Conservation (phyloP, 2,888 invertebrate genomes). For the Lasioglossum malachurum region DNA sequence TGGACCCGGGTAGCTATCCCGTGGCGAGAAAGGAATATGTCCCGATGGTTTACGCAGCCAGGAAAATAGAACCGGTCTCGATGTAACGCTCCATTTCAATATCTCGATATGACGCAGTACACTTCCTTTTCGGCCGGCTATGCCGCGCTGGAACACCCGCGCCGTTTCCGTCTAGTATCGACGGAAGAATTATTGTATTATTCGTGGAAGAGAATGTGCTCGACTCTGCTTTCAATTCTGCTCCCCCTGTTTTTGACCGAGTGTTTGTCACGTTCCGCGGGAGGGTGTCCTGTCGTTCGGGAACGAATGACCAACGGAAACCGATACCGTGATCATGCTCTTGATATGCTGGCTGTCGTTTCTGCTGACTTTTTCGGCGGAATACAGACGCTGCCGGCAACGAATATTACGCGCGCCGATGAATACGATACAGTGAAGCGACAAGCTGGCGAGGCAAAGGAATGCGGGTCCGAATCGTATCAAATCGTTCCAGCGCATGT, state of each 20-base stretch:
- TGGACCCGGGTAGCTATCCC: conserved; percentile 50
- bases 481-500: background rate
- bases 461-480: background rate
- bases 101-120: conserved; percentile 52
- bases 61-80: conserved; percentile 60
- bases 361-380: background rate
- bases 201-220: conserved; percentile 26
- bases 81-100: conserved; percentile 63
- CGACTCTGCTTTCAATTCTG: conserved; percentile 16
- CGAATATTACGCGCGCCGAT: background rate
- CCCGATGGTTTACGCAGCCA: conserved; percentile 53
- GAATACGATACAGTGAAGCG: background rate
- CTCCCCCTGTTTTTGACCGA: conserved; percentile 10
- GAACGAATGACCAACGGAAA: conserved; percentile 29
- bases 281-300: background rate
- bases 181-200: conserved; percentile 58
- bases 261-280: conserved; percentile 8
- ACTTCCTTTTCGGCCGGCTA: conserved; percentile 32
- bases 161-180: conserved; percentile 20
- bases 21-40: conserved; percentile 60
- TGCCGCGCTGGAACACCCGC: conserved; percentile 16
- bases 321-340: conserved; percentile 30
- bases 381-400: background rate
- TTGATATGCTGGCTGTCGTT: conserved; percentile 24
- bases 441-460: background rate